Base-by-base conservation (phyloP, 2,888 invertebrate species). In the Brachyopa scutellaris region DNA sequence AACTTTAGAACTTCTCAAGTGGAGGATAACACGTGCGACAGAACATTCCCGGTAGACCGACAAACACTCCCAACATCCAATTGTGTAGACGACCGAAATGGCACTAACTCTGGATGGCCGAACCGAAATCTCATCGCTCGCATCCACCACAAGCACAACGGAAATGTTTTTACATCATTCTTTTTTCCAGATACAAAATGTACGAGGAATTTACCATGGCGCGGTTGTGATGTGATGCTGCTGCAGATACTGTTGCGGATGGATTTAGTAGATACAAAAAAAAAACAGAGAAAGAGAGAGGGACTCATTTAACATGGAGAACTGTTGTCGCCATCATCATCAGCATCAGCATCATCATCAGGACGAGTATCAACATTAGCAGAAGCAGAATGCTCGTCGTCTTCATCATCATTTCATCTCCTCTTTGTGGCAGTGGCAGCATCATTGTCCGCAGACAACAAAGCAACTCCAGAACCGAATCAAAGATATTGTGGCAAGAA, bases 1-100 rank as follows among this genome's bases (percentile, higher is more conserved):
- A 31, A 55, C 33, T 17, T 13, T 13, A 31, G 15, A 31, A 33
- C 11, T 59, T 55, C 17, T 53, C 26, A 29, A 66, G 23, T 47
- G 45, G 23, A 53, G 1, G 7, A 53, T 61, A 78, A 29, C 84
- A 84, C 84, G 84, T 84, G 84, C 69, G 73, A 70, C 6, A 70
- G 49, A 69, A 59, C 59, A 33, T 74, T 66, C 38, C 66, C 74
- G 79, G 74, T 38, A 79, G 57, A 66, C 74, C 74, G 84, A 80
- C 64, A 79, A 80, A 57, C n/a, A 74, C 69, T 70, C 79, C n/a
- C 70, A 70, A 66, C 79, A 74, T 79, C 84, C 79, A 79, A 74
- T 73, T 70, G 73, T 79, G 62, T 47, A 73, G 79, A 74, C 79
- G 70, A 84, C 74, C 84, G 79, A 84, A 74, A 70, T 70, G 74